Percentiles rank a stretch among this genome's conserved stretches.
Evolutionary conservation across 2,797 vertebrate genomes (phyloP).

Genomic region (Podarcis siculus): DNA sequence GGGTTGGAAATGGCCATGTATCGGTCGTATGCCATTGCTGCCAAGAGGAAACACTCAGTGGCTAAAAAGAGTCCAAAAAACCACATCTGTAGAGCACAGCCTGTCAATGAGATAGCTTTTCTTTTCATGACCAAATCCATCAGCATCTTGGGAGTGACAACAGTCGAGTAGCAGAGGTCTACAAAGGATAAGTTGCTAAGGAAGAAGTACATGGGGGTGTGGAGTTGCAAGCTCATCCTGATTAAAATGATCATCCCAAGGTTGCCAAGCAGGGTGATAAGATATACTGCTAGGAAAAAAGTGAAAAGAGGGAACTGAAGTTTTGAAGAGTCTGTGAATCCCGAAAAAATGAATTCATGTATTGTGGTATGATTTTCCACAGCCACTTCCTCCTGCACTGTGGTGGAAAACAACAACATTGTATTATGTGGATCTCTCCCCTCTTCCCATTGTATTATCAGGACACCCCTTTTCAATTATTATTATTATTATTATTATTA

Average conservation of each 20-base stretch:
- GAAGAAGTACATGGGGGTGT: conserved; percentile 14
- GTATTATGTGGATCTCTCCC: background rate
- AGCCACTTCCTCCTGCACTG: background rate
- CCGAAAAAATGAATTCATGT: background rate
- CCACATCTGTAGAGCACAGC: conserved; percentile 2
- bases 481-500: too few relatives aligned
- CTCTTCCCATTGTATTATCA: too few relatives aligned
- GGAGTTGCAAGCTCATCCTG: background rate
- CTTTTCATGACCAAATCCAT: background rate
- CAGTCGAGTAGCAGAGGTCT: background rate
- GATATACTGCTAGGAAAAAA: too few relatives aligned
- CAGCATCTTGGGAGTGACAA: background rate
- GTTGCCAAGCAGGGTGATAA: too few relatives aligned
- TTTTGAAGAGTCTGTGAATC: background rate
- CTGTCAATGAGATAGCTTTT: background rate
- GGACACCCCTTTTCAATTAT: too few relatives aligned
- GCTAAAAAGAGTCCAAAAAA: background rate
- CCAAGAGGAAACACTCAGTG: conserved; percentile 3
- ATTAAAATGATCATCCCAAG: background rate
- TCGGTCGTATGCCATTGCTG: conserved; percentile 16
- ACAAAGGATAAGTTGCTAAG: background rate
- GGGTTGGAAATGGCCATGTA: conserved; percentile 14
- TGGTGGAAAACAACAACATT: background rate
- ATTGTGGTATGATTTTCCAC: background rate
- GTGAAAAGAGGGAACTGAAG: too few relatives aligned